Evolutionary conservation across 2,888 invertebrate species (phyloP).

Genomic region (Xestia sexstrigata): DNA sequence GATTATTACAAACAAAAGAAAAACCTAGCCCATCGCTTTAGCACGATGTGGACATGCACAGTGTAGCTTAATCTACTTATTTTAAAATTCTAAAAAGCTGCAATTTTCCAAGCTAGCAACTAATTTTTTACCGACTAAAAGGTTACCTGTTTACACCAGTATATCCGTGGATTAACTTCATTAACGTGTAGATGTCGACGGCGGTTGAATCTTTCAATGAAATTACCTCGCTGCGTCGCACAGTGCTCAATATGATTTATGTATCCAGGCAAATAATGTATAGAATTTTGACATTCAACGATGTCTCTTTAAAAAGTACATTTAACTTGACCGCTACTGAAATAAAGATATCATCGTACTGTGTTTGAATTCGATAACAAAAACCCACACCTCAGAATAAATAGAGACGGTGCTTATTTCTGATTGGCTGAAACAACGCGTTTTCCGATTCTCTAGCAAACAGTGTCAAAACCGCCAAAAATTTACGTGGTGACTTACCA

Average conservation of each 20-base stretch:
- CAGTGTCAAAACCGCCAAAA: background rate
- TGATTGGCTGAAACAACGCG: background rate
- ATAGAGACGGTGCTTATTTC: background rate
- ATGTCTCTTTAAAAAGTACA: background rate
- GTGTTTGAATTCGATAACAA: background rate
- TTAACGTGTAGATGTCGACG: slow-evolving; percentile 35
- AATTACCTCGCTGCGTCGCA: slow-evolving; percentile 46
- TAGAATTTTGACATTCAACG: background rate
- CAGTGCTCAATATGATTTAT: background rate
- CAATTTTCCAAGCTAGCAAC: background rate
- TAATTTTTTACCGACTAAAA: slow-evolving; percentile 31
- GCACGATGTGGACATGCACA: background rate
- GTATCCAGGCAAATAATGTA: slow-evolving; percentile 10
- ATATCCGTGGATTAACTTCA: slow-evolving; percentile 37
- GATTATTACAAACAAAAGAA: slow-evolving; percentile 10
- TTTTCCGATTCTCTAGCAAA: background rate
- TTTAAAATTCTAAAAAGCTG: slow-evolving; percentile 10
- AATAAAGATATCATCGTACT: background rate
- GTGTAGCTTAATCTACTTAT: background rate
- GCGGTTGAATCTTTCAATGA: slow-evolving; percentile 56
- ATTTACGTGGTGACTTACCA: background rate
- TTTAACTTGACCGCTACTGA: background rate
- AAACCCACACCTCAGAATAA: too few species aligned
- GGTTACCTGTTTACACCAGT: slow-evolving; percentile 26
- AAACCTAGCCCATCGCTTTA: background rate